Evolutionary conservation across 2,113 vertebrate genomes (phyloP).

Genomic region (Prinia subflava): DNA sequence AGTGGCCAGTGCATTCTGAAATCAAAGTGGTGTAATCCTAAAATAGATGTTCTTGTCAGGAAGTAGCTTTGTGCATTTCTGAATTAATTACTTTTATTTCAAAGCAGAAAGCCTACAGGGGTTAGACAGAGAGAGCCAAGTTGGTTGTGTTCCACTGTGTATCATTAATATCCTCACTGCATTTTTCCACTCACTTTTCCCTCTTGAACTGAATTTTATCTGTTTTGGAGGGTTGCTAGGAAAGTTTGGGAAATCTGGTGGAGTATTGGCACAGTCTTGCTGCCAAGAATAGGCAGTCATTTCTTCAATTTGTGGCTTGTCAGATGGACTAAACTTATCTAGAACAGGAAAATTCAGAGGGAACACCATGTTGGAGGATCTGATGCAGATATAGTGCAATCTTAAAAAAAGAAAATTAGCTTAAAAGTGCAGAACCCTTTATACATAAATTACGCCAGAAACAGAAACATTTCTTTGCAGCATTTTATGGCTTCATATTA

Average conservation of each 20-base stretch:
- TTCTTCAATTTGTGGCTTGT: not conserved
- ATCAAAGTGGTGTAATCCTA: not conserved
- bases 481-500: not conserved
- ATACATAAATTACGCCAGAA: not conserved
- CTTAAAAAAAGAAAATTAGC: not conserved
- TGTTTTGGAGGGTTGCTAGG: not conserved
- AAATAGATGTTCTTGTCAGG: not conserved
- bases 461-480: not conserved
- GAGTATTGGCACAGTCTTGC: not conserved
- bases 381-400: not conserved
- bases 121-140: not conserved
- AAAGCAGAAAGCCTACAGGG: not conserved
- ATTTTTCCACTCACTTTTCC: not conserved
- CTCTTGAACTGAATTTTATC: not conserved
- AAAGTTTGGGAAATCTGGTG: not conserved
- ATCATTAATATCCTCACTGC: not conserved
- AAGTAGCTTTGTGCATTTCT: not conserved
- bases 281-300: not conserved
- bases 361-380: not conserved
- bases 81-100: slow-evolving; percentile 1
- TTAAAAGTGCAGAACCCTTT: not conserved
- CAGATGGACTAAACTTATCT: not conserved
- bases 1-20: not conserved
- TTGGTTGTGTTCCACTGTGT: not conserved
- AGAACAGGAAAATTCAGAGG: not conserved